phyloP scores from a whole-genome alignment of 2,797 vertebrate genomes.

The Anabas testudineus region DNA sequence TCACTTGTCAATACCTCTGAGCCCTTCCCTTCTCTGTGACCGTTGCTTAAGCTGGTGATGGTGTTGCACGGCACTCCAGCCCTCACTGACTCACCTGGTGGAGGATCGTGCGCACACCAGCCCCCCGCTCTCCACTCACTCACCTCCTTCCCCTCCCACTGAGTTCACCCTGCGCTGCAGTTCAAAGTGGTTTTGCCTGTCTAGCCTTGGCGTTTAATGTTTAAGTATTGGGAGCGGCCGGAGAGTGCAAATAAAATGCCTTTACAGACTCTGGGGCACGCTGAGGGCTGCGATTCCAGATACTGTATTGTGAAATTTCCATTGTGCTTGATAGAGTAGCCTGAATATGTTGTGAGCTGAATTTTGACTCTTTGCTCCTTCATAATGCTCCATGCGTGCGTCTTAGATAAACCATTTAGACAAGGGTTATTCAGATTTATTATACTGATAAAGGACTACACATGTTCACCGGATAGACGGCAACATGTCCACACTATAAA shows the following conservation, averaged over 20 bases:
- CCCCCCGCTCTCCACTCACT: constrained; percentile 70
- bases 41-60: constrained; percentile 60
- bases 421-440: constrained; percentile 61
- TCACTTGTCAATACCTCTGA: constrained; percentile 29
- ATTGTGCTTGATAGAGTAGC: constrained; percentile 76
- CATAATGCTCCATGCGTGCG: constrained; percentile 61
- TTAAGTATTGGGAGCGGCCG: constrained; percentile 89
- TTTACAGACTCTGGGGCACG: constrained; percentile 82
- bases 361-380: constrained; percentile 54
- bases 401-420: constrained; percentile 75
- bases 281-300: constrained; percentile 83
- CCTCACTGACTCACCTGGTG: constrained; percentile 76
- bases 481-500: constrained; percentile 59
- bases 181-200: constrained; percentile 85
- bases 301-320: constrained; percentile 87
- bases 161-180: constrained; percentile 80
- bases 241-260: constrained; percentile 87
- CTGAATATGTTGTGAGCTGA: constrained; percentile 62
- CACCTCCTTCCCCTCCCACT: constrained; percentile 76
- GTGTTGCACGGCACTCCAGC: constrained; percentile 56
- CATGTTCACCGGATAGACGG: constrained; percentile 53
- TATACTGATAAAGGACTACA: constrained; percentile 61
- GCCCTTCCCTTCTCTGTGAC: constrained; percentile 62
- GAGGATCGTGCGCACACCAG: constrained; percentile 59
- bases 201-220: constrained; percentile 87